Base-by-base conservation (phyloP, 2,113 vertebrate genomes). In the Hemibagrus wyckioides region DNA sequence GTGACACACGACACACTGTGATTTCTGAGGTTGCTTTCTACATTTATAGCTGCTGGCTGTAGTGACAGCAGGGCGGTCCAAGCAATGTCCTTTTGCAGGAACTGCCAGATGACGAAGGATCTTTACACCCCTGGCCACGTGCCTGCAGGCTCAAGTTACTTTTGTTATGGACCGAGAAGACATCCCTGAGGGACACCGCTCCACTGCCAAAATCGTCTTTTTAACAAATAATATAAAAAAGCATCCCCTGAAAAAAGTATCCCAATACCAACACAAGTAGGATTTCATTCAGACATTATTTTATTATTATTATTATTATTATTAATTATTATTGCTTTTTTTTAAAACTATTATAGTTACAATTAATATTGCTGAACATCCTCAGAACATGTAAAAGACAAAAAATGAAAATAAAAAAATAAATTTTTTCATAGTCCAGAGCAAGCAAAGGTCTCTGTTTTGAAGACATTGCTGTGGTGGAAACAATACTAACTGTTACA, bases 11-110 rank as follows among this genome's bases (percentile, higher is more conserved):
- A 93, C 93, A 94, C 95, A 95, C 93, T 93, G 93, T 95, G 94
- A 96, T 95, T 95, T 94, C 94, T 94, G 93, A 93, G 93, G 94
- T 96, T 96, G 94, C 94, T 94, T 91, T 95, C 44, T 95, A 94
- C 95, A 93, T 96, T 96, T 97, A 96, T 96, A 95, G 95, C 94
- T 93, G 94, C 95, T 95, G 93, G 94, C 95, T 94, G 95, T 94
- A 89, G 80, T 93, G 94, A 94, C 90, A 91, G 89, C 90, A 92
- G 89, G 93, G 6, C 82, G 77, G 86, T 65, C 90, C 54, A 93
- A 89, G 82, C 59, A 44, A 57, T 79, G 17, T 85, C 87, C 61
- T 82, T 87, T 67, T 87, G 88, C 91, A 87, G 88, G 91, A 81
- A 93, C 94, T 93, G 94, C 93, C 95, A 95, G 94, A 95, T 95